These are phyloP conservation scores for Camponotus vicinus DNA, from an alignment of 1,140 invertebrate genomes.

Conservation along the genomic window DNA sequence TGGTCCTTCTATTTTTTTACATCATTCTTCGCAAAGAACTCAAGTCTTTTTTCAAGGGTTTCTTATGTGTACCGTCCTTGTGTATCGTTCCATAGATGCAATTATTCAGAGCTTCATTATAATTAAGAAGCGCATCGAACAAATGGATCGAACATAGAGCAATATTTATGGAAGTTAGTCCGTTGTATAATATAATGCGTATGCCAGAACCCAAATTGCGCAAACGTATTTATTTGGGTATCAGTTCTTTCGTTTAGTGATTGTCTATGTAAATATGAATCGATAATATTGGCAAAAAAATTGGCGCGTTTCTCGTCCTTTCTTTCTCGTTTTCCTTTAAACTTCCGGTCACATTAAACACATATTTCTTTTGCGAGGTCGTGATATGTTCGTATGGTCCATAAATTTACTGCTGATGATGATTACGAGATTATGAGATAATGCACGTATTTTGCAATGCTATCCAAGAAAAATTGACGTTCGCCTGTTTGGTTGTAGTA, in stretches of 20 bases:
- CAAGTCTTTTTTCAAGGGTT: not conserved
- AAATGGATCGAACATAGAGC: slow-evolving; percentile 21
- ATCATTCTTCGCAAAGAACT: slow-evolving; percentile 2
- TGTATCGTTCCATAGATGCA: not conserved
- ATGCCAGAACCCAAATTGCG: not conserved
- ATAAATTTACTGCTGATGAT: slow-evolving; percentile 6
- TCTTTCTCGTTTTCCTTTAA: not conserved
- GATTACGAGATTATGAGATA: slow-evolving; percentile 19
- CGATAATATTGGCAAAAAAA: not conserved
- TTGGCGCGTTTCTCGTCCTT: not conserved
- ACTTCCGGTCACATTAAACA: not conserved
- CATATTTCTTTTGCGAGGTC: not conserved
- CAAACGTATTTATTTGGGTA: not conserved
- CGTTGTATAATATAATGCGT: not conserved
- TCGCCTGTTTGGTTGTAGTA: not conserved
- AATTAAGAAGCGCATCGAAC: slow-evolving; percentile 6
- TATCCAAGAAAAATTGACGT: not conserved
- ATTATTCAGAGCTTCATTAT: not conserved
- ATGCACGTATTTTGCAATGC: not conserved
- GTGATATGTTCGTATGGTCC: slow-evolving; percentile 53
- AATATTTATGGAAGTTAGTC: slow-evolving; percentile 4
- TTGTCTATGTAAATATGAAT: slow-evolving; percentile 24
- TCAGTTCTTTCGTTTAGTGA: not conserved
- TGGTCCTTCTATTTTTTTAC: slow-evolving; percentile 42
- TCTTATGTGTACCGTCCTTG: not conserved